Evolutionary conservation across 1,140 invertebrate species (phyloP).

Genomic region (Drosophila ambigua): DNA sequence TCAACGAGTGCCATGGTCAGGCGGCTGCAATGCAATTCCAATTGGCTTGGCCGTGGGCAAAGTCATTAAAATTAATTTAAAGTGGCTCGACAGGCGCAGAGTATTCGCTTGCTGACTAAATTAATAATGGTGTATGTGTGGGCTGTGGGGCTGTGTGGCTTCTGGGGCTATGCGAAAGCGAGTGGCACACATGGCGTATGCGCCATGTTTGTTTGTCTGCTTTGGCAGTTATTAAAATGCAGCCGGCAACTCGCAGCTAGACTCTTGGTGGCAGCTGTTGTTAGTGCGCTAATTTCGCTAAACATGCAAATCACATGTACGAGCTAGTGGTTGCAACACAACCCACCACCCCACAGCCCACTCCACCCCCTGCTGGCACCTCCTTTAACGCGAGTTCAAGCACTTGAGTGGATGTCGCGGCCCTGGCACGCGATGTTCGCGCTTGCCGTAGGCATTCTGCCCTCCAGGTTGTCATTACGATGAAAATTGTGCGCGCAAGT

Average conservation of each 20-base stretch:
- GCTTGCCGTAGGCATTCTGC: slow-evolving; percentile 72
- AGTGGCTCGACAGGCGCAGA: slow-evolving; percentile 39
- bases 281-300: slow-evolving; percentile 80
- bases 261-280: slow-evolving; percentile 64
- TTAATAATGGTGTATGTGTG: slow-evolving; percentile 72
- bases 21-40: slow-evolving; percentile 50
- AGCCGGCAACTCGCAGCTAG: slow-evolving; percentile 34
- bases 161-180: slow-evolving; percentile 4
- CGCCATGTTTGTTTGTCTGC: slow-evolving; percentile 68
- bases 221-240: slow-evolving; percentile 71
- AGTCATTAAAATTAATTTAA: slow-evolving; percentile 74
- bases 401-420: slow-evolving; percentile 67
- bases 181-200: slow-evolving; percentile 69
- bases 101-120: slow-evolving; percentile 57
- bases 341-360: background rate
- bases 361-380: background rate
- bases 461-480: slow-evolving; percentile 79
- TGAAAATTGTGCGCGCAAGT: slow-evolving; percentile 77
- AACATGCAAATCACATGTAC: slow-evolving; percentile 80
- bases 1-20: slow-evolving; percentile 33
- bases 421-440: slow-evolving; percentile 73
- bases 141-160: background rate
- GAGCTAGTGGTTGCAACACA: slow-evolving; percentile 20
- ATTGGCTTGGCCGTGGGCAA: slow-evolving; percentile 56
- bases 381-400: slow-evolving; percentile 64